phyloP scores from a whole-genome alignment of 2,113 vertebrate genomes.

The Cyphomyrus plagiostoma region DNA sequence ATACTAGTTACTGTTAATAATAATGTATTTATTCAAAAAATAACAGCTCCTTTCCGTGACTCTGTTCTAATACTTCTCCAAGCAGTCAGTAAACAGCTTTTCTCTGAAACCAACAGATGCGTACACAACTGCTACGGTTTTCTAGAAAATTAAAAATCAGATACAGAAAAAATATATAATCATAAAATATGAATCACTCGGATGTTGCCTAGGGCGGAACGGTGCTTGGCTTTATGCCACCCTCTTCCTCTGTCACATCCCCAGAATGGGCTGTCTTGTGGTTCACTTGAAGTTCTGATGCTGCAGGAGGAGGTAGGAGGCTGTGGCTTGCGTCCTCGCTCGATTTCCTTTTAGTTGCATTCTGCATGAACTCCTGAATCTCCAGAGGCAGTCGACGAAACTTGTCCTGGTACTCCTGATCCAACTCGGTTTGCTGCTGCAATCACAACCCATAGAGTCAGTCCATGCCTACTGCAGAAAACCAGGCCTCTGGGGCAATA shows the following conservation, averaged over 20 bases:
- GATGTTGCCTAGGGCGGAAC: conserved; percentile 56
- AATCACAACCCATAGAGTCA: conserved; percentile 23
- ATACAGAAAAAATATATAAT: neutral
- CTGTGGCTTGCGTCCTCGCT: conserved; percentile 67
- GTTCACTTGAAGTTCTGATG: conserved; percentile 65
- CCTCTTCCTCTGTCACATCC: conserved; percentile 60
- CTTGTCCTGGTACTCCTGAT: conserved; percentile 90
- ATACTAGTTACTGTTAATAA: conserved; percentile 23
- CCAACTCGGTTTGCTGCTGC: conserved; percentile 79
- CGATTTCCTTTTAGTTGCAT: conserved; percentile 75
- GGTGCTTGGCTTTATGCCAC: conserved; percentile 62
- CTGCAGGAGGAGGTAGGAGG: conserved; percentile 51
- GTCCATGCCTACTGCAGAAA: neutral
- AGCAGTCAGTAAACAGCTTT: conserved; percentile 2
- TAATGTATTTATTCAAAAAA: neutral
- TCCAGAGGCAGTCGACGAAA: conserved; percentile 86
- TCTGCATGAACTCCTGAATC: conserved; percentile 87
- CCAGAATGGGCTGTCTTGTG: conserved; percentile 61
- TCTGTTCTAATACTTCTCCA: conserved; percentile 1
- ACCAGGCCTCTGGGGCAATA: neutral
- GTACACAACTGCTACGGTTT: neutral
- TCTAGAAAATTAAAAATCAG: neutral
- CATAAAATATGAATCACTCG: neutral
- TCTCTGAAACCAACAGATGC: conserved; percentile 32
- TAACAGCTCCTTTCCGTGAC: neutral